phyloP scores from a whole-genome alignment of 2,113 vertebrate genomes.

The Gobio gobio region DNA sequence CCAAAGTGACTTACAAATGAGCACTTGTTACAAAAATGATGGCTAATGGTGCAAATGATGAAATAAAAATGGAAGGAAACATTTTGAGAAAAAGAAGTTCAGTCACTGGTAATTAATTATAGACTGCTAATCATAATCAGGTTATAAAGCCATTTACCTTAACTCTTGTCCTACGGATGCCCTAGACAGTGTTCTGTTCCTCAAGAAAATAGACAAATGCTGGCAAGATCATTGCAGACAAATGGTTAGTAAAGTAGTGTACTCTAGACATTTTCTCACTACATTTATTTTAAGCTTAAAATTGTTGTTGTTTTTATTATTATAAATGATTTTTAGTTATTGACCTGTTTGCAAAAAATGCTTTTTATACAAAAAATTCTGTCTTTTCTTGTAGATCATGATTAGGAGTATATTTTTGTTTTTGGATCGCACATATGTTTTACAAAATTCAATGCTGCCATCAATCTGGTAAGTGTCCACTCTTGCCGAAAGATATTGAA shows the following conservation, averaged over 20 bases:
- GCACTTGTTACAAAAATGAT: background rate
- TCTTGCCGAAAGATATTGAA: background rate
- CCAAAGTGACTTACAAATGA: no score
- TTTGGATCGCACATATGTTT: slow-evolving; percentile 98
- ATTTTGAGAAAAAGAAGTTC: background rate
- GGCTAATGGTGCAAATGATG: background rate
- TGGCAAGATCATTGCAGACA: slow-evolving; percentile 99
- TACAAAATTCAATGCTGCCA: slow-evolving; percentile 99
- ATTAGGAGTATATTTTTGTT: slow-evolving; percentile 99
- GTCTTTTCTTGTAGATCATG: slow-evolving; percentile 86
- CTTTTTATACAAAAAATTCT: background rate
- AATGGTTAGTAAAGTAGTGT: slow-evolving; percentile 83
- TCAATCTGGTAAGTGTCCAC: slow-evolving; percentile 88
- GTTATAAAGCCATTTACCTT: slow-evolving; percentile 72
- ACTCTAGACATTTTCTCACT: background rate
- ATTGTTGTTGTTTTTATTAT: no score
- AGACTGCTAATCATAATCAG: background rate
- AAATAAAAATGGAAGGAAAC: background rate
- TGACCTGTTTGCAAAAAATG: background rate
- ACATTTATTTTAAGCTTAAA: background rate
- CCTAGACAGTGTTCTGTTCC: slow-evolving; percentile 97
- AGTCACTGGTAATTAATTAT: background rate
- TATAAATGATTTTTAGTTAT: background rate
- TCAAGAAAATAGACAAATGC: slow-evolving; percentile 99
- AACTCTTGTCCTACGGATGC: slow-evolving; percentile 85